Base-by-base conservation (phyloP, 2,888 invertebrate species). In the Tetragonisca angustula region DNA sequence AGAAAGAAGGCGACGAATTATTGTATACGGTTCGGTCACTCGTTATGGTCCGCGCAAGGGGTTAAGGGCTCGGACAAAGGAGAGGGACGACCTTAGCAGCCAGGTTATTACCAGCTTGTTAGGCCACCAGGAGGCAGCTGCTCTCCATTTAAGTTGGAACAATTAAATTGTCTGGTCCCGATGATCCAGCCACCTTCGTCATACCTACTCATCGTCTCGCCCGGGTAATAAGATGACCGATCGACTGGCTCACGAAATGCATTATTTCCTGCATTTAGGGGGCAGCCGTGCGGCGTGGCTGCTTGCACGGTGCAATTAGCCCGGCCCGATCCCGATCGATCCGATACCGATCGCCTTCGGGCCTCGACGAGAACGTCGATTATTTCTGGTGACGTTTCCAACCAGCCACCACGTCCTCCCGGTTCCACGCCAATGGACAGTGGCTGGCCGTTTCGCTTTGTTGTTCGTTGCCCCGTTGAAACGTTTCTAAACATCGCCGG, bases 21-120 rank as follows among this genome's bases (percentile, higher is more conserved):
- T 27, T 27, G 27, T 27, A 27, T 27, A 27, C 27, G 27, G 27
- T 27, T 27, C 2, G 27, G 27, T 27, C 27, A 27, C 27, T 27
- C 27, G 27, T 27, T 27, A 27, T 27, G 27, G 27, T 27, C 27
- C 27, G 27, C 27, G 27, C 27, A 27, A 27, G 27, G 27, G 27
- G 27, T 27, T 27, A 27, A 27, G 77, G 68, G 19, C 65, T 74
- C 49, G 68, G 70, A 68, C n/a, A 62, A 85, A 78, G 88, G 88
- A 86, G 87, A 85, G 75, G 88, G 84, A 85, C 32, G 89, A 90
- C 82, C 83, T 88, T 84, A 88, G 89, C 89, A 90, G 83, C 89
- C 91, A 91, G 92, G 91, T 94, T 94, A 94, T 94, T 94, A 94
- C 92, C 89, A 92, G 87, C 94, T 94, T 94, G 94, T 94, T 93